Evolutionary conservation across 2,797 vertebrate genomes (phyloP).

Genomic region (Sternotherus odoratus): DNA sequence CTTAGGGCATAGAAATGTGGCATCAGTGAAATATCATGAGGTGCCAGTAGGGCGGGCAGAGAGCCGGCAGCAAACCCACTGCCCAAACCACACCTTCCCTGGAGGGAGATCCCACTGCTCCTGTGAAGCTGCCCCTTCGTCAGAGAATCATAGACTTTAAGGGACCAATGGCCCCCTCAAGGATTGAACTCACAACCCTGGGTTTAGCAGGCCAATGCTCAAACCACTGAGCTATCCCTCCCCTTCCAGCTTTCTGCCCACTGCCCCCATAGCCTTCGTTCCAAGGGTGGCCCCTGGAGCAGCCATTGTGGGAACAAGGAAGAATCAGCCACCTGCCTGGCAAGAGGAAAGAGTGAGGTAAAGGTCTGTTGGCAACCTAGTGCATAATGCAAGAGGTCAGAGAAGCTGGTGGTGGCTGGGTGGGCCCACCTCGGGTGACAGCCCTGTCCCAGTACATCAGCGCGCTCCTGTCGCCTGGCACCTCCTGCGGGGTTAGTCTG

Average conservation of each 20-base stretch:
- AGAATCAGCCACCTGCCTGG: neutral
- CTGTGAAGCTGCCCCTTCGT: neutral
- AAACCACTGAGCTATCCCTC: too few species aligned
- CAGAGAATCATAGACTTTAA: too few species aligned
- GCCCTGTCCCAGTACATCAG: rapidly evolving
- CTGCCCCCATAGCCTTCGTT: neutral
- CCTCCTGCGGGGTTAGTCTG: neutral
- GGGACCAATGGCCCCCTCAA: too few species aligned
- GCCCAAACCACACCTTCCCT: neutral
- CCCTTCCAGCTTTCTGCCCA: neutral
- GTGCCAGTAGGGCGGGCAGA: neutral
- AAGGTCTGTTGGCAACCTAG: rapidly evolving
- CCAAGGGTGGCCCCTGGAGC: neutral
- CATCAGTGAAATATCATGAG: neutral
- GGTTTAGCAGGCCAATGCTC: too few species aligned
- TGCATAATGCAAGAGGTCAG: neutral
- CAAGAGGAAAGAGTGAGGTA: neutral
- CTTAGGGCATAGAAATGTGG: neutral
- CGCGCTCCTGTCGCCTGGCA: neutral
- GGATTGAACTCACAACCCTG: too few species aligned
- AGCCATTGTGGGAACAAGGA: rapidly evolving
- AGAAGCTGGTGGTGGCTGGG: neutral
- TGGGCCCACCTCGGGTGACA: neutral
- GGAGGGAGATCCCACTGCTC: neutral
- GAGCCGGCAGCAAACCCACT: neutral